A percentile compares a stretch with the other conserved stretches of the same genome.
Evolutionary conservation across 2,888 invertebrate genomes (phyloP).

Genomic region (Drosophila falleni): DNA sequence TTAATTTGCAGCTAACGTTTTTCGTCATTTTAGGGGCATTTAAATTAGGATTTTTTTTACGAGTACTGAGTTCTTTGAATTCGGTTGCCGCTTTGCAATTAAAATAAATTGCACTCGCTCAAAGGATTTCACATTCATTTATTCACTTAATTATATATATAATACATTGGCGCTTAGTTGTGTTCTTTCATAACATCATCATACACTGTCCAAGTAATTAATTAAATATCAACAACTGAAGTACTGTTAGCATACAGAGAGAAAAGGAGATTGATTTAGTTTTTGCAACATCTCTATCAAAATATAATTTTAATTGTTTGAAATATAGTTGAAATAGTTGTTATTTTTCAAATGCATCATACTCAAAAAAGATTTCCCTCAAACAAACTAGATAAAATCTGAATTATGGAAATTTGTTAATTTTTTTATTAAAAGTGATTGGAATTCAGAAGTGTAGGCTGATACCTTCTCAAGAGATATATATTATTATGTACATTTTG

Average conservation of each 20-base stretch:
- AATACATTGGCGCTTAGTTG: constrained; percentile 15
- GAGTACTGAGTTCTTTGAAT: constrained; percentile 37
- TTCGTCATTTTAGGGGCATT: constrained; percentile 41
- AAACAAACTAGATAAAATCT: too few relatives aligned
- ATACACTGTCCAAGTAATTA: not conserved
- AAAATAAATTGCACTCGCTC: constrained; percentile 69
- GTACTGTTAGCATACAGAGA: not conserved
- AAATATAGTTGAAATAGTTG: too few relatives aligned
- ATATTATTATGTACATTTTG: too few relatives aligned
- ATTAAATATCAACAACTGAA: constrained; percentile 1
- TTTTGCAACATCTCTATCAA: too few relatives aligned
- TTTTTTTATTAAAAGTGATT: too few relatives aligned
- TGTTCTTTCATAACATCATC: constrained; percentile 14
- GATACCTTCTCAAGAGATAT: too few relatives aligned
- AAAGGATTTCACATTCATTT: constrained; percentile 41
- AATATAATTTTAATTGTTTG: too few relatives aligned
- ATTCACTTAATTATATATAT: constrained; percentile 52
- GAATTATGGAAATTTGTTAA: too few relatives aligned
- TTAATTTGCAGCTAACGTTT: constrained; percentile 27
- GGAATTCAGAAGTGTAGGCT: too few relatives aligned
- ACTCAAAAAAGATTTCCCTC: too few relatives aligned
- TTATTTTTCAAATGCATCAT: too few relatives aligned
- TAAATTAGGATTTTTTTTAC: constrained; percentile 33
- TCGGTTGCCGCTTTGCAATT: constrained; percentile 57
- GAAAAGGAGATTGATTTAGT: not conserved